A percentile compares a stretch with the other conserved stretches of the same genome.
phyloP scores from a whole-genome alignment of 2,888 invertebrate species.

The Allygus modestus region DNA sequence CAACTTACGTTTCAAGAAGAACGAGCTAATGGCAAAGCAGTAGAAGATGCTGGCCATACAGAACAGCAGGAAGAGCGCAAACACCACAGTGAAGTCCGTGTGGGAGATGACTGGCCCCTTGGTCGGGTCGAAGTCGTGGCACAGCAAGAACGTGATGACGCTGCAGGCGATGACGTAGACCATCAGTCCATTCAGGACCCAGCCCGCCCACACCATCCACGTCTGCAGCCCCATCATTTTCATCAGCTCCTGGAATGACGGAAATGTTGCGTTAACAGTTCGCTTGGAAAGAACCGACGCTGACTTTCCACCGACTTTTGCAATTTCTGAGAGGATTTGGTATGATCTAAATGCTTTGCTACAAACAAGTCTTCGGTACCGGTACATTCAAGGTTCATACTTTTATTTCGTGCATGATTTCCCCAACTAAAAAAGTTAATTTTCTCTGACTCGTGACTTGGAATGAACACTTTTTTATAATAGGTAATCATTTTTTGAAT shows the following conservation, averaged over 20 bases:
- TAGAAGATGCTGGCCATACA: constrained; percentile 70
- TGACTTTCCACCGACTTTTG: no score
- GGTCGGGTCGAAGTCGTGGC: constrained; percentile 69
- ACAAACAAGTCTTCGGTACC: no score
- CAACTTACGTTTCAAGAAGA: constrained; percentile 75
- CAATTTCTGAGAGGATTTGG: no score
- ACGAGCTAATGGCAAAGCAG: constrained; percentile 74
- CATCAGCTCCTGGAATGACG: constrained; percentile 76
- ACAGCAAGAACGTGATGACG: constrained; percentile 76
- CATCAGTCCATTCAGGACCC: constrained; percentile 76
- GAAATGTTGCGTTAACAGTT: no score
- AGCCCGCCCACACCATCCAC: constrained; percentile 78
- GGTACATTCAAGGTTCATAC: no score
- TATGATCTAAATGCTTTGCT: no score
- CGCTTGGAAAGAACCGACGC: no score
- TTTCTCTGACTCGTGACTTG: no score
- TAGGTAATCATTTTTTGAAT: no score
- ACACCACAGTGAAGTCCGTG: constrained; percentile 65
- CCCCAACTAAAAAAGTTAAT: no score
- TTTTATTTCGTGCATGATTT: no score
- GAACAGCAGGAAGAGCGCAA: constrained; percentile 62
- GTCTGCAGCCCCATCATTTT: constrained; percentile 78
- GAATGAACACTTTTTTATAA: no score
- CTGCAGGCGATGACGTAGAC: constrained; percentile 79
- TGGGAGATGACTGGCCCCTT: constrained; percentile 64